Evolutionary conservation across 2,888 invertebrate species (phyloP), one percentile per base, ranked within the genome.

Genomic region (Pollenia angustigena): DNA sequence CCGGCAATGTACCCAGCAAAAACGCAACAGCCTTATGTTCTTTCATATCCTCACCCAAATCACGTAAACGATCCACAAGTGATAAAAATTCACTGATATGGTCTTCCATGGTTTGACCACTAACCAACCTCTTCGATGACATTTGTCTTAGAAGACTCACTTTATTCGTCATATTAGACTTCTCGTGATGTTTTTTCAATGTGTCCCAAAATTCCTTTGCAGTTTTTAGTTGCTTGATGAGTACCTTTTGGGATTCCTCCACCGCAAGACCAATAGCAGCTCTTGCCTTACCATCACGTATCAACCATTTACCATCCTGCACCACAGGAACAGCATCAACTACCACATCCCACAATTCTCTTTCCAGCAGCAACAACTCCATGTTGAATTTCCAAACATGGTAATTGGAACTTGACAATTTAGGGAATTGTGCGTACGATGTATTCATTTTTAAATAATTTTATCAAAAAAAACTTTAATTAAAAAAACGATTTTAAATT

Each of bases 31-130:
- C 32, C 42, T 72, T 81, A n/a, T 64, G 72, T 4, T 62, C 81
- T 11, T 81, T 44, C 8, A 81, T 16, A 2, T 58, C 18, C n/a
- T 81, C 64, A 16, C 64, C 72, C 54, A 81, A 81, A 44, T 81
- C 80, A n/a, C 18, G 71, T 44, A 81, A 62, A n/a, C 71, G 58
- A 69, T 81, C 80, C 2, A 81, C 64, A 44, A 79, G 69, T 14
- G 54, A 32, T 14, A 79, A 48, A 40, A 79, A 69, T 50, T 69
- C 79, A 58, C 18, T 56, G 12, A 81, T 81, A 50, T 69, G 58
- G 2, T 79, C 32, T n/a, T 69, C 60, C 79, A 79, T 79, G 4
- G 46, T 18, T 18, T 71, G 46, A 69, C 79, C 79, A 69, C 16
- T 16, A 46, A 18, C 46, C 58, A 79, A 14, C 50, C 50, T 42